phyloP scores from a whole-genome alignment of 2,797 vertebrate species.

The Thaleichthys pacificus region DNA sequence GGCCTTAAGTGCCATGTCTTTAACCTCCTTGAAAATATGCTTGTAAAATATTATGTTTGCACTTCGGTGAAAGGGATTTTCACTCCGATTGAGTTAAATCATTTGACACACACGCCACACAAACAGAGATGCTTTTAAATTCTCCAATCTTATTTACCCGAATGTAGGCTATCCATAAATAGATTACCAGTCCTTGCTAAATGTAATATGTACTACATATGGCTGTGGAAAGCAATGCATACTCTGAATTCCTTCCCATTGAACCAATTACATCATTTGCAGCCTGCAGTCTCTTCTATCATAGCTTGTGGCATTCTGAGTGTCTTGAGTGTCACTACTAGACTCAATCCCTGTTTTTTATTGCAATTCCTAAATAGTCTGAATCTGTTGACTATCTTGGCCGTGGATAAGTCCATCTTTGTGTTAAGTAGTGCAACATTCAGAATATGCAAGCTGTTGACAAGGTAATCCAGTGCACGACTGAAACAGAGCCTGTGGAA shows the following conservation, averaged over 20 bases:
- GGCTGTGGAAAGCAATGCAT: no score
- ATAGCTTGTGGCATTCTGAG: neutral
- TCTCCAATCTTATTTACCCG: no score
- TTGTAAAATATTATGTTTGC: neutral
- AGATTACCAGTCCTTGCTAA: no score
- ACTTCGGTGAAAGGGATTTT: neutral
- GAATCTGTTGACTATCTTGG: neutral
- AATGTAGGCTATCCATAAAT: no score
- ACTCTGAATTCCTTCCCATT: no score
- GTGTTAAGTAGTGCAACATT: constrained; percentile 17
- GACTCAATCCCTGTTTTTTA: neutral
- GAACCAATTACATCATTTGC: no score
- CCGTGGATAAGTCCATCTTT: constrained; percentile 23
- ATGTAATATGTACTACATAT: no score
- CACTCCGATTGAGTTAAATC: neutral
- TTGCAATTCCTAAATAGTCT: constrained; percentile 15
- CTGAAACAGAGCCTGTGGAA: constrained; percentile 23
- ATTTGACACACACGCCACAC: neutral
- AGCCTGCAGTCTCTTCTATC: neutral
- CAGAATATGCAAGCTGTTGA: constrained; percentile 24
- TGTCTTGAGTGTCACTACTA: neutral
- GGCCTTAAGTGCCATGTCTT: no score
- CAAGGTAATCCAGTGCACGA: constrained; percentile 30
- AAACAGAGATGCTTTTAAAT: neutral
- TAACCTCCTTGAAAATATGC: neutral